Percentiles rank a stretch among this genome's conserved stretches.
These are phyloP conservation scores for Lissocephala sabroskyi DNA, from an alignment of 2,888 invertebrate genomes.

Conservation along the genomic window DNA sequence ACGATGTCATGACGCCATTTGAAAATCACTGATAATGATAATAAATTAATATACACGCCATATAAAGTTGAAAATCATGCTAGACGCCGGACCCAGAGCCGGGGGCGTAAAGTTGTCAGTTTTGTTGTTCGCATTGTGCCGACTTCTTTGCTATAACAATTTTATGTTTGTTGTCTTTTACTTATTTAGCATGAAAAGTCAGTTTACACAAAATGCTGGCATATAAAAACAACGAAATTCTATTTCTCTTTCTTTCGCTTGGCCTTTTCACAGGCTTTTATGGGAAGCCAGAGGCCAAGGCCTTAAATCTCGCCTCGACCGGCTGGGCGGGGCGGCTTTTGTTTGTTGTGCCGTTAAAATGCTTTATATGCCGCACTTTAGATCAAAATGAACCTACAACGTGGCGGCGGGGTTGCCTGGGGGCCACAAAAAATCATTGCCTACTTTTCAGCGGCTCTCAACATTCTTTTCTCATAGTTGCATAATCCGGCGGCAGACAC, in stretches of 20 bases:
- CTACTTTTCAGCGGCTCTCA: no score
- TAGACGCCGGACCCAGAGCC: no score
- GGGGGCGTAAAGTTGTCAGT: no score
- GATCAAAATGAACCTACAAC: slow-evolving; percentile 2
- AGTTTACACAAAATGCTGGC: slow-evolving; percentile 47
- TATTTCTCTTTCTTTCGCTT: slow-evolving; percentile 20
- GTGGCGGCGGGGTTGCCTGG: no score
- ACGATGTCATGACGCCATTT: slow-evolving; percentile 59
- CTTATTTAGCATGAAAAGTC: slow-evolving; percentile 59
- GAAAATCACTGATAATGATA: slow-evolving; percentile 65
- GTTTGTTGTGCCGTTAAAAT: slow-evolving; percentile 17
- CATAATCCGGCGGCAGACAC: no score
- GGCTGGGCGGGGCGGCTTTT: slow-evolving; percentile 17
- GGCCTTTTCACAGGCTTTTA: slow-evolving; percentile 1
- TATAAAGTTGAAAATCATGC: slow-evolving; percentile 15
- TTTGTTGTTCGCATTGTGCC: slow-evolving; percentile 17
- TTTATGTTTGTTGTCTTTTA: slow-evolving; percentile 3
- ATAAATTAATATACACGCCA: slow-evolving; percentile 57
- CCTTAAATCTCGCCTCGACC: slow-evolving; percentile 15
- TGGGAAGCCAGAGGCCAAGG: background rate
- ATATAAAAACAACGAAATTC: slow-evolving; percentile 26
- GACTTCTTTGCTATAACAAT: no score
- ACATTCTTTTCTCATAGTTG: no score
- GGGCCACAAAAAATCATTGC: slow-evolving; percentile 1
- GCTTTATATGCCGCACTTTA: slow-evolving; percentile 11